A percentile compares a stretch with the other conserved stretches of the same genome.
Conservation (phyloP, 2,797 vertebrate species). For the Oreonectes daqikongensis region DNA sequence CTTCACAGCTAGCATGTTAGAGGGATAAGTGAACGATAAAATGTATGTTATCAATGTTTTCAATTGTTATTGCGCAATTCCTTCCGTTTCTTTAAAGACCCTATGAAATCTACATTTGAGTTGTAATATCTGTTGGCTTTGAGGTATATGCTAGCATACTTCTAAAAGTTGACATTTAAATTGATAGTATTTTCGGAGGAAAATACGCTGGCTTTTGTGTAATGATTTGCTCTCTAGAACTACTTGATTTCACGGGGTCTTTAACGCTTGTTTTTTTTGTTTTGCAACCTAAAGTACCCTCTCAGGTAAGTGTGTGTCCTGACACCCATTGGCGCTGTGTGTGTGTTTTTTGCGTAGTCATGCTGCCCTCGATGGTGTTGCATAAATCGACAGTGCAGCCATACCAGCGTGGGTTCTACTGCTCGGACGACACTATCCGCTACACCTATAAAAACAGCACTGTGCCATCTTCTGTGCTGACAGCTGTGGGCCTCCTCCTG, state of each 20-base stretch:
- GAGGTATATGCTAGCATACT: background rate
- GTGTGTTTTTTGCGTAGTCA: conserved; percentile 76
- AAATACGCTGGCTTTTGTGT: background rate
- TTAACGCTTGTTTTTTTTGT: background rate
- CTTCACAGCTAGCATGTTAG: background rate
- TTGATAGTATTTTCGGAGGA: background rate
- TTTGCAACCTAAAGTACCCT: background rate
- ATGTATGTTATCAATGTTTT: background rate
- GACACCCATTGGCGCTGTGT: conserved; percentile 33
- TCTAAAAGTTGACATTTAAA: too few relatives aligned
- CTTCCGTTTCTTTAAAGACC: background rate
- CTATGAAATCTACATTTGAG: background rate
- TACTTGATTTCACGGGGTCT: background rate
- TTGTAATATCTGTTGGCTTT: background rate
- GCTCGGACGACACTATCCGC: conserved; percentile 82
- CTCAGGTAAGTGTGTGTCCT: conserved; percentile 55
- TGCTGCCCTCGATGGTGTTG: conserved; percentile 79
- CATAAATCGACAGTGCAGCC: conserved; percentile 77
- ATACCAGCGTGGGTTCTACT: conserved; percentile 97
- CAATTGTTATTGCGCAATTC: background rate
- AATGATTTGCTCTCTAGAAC: background rate
- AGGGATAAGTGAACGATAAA: background rate
- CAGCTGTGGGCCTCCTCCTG: conserved; percentile 77
- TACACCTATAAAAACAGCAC: conserved; percentile 78
- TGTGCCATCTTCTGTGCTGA: conserved; percentile 76